Evolutionary conservation across 2,113 vertebrate genomes (phyloP), one percentile per base, ranked within the genome.

Genomic region (Leptosomus discolor): DNA sequence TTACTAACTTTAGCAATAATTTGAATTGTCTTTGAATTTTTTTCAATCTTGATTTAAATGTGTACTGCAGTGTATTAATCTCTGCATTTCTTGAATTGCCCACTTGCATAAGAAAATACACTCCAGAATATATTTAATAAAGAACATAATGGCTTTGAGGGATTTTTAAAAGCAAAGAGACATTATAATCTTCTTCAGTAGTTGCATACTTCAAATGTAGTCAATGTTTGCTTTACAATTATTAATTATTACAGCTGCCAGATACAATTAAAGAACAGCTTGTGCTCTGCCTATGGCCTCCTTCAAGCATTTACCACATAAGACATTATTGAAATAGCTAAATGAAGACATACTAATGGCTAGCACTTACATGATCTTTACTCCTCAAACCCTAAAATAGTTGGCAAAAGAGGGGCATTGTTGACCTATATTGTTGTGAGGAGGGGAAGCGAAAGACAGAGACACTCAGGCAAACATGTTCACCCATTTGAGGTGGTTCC

Each of bases 151-250:
- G 69, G 61, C 45, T 96, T 94, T 89, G 73, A 95, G 60, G 76
- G 68, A 70, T 91, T 89, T 89, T 94, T 88, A 84, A 95, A 97
- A 96, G 53, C 80, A 91, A 79, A 63, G 51, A 64, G 37, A 79
- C 45, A 21, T 90, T 91, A 67, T 80, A 85, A 95, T 78, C 34
- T 87, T 90, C 60, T 93, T 84, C 83, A 78, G 27, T 43, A 91
- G 85, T 11, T 85, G 20, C 50, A 50, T 81, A 41, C 34, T 87
- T 94, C 80, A 95, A 92, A 85, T 56, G 18, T 60, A 89, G 76
- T n/a, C 77, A 93, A 85, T 0, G 0, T 85, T 94, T 87, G 11
- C 80, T 85, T 81, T 58, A 81, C 30, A 87, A 78, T 87, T 96
- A 95, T 91, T 94, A 94, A 61, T 80, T 93, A 91, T 85, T 57